phyloP scores from a whole-genome alignment of 2,888 invertebrate species.

The Diarsia dahlii region DNA sequence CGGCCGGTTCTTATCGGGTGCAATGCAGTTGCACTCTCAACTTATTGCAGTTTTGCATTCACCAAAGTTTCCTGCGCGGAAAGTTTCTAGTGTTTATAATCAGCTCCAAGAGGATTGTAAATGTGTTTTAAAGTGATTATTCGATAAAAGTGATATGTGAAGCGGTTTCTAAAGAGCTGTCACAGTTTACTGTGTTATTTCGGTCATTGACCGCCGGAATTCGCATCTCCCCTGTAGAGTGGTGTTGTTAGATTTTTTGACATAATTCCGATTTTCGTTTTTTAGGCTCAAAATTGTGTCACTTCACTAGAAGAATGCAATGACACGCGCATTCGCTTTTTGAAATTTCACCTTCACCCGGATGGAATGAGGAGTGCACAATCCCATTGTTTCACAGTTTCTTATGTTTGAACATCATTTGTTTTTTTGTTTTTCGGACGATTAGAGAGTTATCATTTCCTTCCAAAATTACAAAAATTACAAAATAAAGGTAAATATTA shows the following conservation, averaged over 20 bases:
- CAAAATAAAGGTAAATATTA: constrained; percentile 90
- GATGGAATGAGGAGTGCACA: constrained; percentile 90
- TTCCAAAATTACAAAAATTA: constrained; percentile 91
- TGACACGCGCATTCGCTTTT: constrained; percentile 89
- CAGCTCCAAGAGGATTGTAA: constrained; percentile 79
- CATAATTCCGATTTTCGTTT: constrained; percentile 84
- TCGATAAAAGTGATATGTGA: constrained; percentile 84
- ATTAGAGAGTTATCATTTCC: constrained; percentile 89
- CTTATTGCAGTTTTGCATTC: constrained; percentile 91
- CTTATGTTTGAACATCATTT: constrained; percentile 91
- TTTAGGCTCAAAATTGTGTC: constrained; percentile 84
- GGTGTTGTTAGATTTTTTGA: constrained; percentile 81
- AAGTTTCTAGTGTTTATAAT: constrained; percentile 87
- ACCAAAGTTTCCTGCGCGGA: constrained; percentile 88
- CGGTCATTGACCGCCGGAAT: constrained; percentile 91
- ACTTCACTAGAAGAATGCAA: constrained; percentile 87
- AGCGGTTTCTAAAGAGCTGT: constrained; percentile 84
- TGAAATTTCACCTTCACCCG: constrained; percentile 87
- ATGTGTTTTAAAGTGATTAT: constrained; percentile 86
- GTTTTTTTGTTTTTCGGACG: constrained; percentile 91
- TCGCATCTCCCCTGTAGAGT: constrained; percentile 88
- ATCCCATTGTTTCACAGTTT: constrained; percentile 90
- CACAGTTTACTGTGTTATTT: constrained; percentile 89
- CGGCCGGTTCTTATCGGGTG: constrained; percentile 91
- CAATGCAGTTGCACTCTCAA: constrained; percentile 91